Evolutionary conservation across 2,113 vertebrate species (phyloP), one percentile per base, ranked within the genome.

Genomic region (Gadus chalcogrammus): DNA sequence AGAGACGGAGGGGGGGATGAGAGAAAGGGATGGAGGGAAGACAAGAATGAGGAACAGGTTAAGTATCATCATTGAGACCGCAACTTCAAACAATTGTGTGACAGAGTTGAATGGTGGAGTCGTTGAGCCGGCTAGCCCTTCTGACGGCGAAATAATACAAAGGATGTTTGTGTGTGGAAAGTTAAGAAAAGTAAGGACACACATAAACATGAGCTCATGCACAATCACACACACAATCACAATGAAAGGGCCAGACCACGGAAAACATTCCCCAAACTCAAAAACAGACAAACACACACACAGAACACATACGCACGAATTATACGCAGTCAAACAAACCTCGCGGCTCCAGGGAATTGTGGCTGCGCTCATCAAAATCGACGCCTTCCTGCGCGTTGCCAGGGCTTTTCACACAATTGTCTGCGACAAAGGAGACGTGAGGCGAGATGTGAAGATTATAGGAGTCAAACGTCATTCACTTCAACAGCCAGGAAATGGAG

Each of bases 261-360:
- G 9, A 3, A 35, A 16, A 16, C 62, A 64, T 2, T 63, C 27
- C 16, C 15, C 16, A 15, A 56, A 59, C 17, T 64, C 52, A 20
- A 2, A 20, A 2, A 20, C 35, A 48, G 35, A 38, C 35, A 18
- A 35, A n/a, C n/a, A 22, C 18, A 65, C 22, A 58, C 22, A 64
- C 16, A 38, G 5, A 28, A 8, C 15, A 22, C 5, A 15, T 28
- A 42, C 3, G 4, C 16, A 65, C 4, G 16, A 17, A 13, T 11
- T 58, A 22, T 67, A 55, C 56, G 63, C 31, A 80, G 61, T 64
- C 85, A 92, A 93, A 98, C 97, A 89, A 89, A 99, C 97, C 97
- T 95, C 96, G 93, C 90, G 96, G 96, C 93, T 99, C 97, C 93
- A 99, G 95, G 86, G 95, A 97, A 94, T 98, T 99, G 93, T 97